Percentiles rank a stretch among this genome's conserved stretches.
These are phyloP conservation scores for Tangara arthus DNA, from an alignment of 2,797 vertebrate genomes.

Conservation along the genomic window DNA sequence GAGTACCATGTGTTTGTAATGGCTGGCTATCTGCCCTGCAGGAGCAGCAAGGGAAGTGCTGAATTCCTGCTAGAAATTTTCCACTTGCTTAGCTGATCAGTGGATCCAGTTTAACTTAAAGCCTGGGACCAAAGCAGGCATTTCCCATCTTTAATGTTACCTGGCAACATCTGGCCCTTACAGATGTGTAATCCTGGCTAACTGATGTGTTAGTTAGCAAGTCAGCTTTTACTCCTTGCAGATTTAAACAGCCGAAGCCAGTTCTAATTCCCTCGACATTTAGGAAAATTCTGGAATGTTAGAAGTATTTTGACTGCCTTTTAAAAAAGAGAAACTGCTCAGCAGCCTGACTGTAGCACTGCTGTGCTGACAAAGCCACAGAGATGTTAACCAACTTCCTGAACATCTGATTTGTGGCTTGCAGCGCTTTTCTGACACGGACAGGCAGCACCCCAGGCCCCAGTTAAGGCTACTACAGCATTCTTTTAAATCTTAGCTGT, in stretches of 20 bases:
- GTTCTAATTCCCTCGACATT: neutral
- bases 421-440: rapidly evolving
- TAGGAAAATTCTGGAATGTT: neutral
- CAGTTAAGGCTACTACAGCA: neutral
- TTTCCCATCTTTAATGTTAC: neutral
- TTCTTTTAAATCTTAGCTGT: neutral
- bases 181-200: neutral
- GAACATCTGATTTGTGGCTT: constrained; percentile 40
- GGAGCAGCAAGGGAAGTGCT: neutral
- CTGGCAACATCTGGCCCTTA: neutral
- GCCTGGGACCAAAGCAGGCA: neutral
- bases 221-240: neutral
- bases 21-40: neutral
- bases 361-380: neutral
- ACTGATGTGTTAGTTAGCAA: rapidly evolving
- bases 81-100: neutral
- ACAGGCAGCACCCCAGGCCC: neutral
- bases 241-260: neutral
- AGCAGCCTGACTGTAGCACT: neutral
- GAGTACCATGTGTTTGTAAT: neutral
- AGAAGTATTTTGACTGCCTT: neutral
- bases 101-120: neutral
- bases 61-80: neutral
- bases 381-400: constrained; percentile 19
- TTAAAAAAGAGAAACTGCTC: neutral